These are phyloP conservation scores for Rhynchomys soricoides DNA, from an alignment of 2,113 vertebrate species.

Conservation along the genomic window DNA sequence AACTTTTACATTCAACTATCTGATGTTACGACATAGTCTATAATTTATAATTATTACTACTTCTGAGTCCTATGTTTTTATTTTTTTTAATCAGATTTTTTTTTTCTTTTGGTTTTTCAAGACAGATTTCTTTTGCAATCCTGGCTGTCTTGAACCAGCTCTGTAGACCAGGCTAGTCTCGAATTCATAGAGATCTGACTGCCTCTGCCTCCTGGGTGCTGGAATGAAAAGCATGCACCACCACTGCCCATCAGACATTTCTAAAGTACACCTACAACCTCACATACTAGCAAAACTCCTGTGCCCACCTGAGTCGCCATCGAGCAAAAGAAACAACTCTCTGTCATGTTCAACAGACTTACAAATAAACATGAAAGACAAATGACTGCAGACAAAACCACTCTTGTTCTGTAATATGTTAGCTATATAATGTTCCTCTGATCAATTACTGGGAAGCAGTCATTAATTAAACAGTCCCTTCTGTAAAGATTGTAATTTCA, in stretches of 20 bases:
- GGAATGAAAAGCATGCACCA: neutral
- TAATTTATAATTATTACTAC: slow-evolving; percentile 29
- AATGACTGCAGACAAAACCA: neutral
- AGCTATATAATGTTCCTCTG: slow-evolving; percentile 25
- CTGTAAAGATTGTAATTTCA: slow-evolving; percentile 34
- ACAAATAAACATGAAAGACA: slow-evolving; percentile 3
- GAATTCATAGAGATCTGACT: neutral
- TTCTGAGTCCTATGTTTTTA: slow-evolving; percentile 35
- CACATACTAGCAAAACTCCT: slow-evolving; percentile 20
- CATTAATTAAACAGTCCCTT: slow-evolving; percentile 7
- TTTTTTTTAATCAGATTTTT: neutral
- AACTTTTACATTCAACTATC: slow-evolving; percentile 25
- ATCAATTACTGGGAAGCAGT: slow-evolving; percentile 19
- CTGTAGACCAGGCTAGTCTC: neutral
- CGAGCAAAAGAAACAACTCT: neutral
- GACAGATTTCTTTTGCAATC: neutral
- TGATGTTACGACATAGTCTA: neutral
- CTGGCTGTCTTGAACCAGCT: neutral
- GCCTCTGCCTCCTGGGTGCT: neutral
- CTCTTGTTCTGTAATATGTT: neutral
- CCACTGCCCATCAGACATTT: neutral
- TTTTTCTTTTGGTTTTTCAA: neutral
- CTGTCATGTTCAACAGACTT: neutral
- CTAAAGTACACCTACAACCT: slow-evolving; percentile 40
- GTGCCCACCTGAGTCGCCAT: slow-evolving; percentile 12